A percentile compares a stretch with the other conserved stretches of the same genome.
Evolutionary conservation across 2,888 invertebrate genomes (phyloP).

Genomic region (Malthinus flaveolus): DNA sequence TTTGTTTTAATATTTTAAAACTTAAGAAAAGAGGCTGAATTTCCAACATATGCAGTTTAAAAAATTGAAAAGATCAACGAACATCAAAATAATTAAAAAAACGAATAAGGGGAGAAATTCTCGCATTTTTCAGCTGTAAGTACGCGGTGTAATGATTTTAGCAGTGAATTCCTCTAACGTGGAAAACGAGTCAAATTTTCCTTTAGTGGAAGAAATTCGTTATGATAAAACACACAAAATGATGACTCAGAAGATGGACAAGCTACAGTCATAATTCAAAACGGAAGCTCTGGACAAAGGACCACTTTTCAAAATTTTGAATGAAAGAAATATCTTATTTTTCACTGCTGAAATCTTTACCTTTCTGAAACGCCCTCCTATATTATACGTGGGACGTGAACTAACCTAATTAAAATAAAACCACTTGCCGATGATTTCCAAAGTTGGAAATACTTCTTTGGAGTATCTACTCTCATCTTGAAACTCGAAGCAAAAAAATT

Average conservation of each 20-base stretch:
- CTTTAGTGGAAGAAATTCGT: no score
- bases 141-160: no score
- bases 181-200: no score
- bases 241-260: no score
- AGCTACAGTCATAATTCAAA: no score
- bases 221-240: no score
- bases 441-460: background rate
- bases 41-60: background rate
- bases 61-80: background rate
- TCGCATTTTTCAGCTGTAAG: background rate
- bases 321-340: no score
- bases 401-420: background rate
- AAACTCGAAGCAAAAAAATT: background rate
- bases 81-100: background rate
- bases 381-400: background rate
- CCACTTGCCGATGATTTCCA: background rate
- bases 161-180: no score
- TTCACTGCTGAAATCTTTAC: no score
- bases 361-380: no score
- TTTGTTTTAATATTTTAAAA: conserved; percentile 25
- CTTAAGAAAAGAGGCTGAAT: conserved; percentile 8
- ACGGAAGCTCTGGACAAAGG: no score
- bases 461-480: background rate
- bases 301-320: no score
- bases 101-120: background rate